Base-by-base conservation (phyloP, 2,113 vertebrate species). In the Pseudonaja textilis region DNA sequence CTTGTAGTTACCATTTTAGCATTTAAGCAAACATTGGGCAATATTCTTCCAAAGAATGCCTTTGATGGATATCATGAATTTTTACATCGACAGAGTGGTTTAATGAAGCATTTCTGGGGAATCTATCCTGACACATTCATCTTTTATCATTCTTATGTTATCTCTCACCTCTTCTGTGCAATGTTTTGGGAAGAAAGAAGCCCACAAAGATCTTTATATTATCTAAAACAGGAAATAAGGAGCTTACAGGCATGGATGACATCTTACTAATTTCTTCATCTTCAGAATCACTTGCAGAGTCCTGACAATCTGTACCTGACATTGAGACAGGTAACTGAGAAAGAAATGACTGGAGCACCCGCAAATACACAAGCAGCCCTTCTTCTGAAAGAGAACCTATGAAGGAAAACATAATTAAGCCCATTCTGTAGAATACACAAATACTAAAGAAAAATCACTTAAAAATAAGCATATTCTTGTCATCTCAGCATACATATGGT, bases 281-380 rank as follows among this genome's bases (percentile, higher is more conserved):
- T 96, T 99, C 99, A 0, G 99, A 99, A 96, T 99, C 99, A 11
- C 99, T 99, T 96, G 94, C 95, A 14, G 98, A 96, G 93, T 99
- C 98, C 2, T 98, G 97, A 89, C 98, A 96, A 90, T 97, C 96
- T 95, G 97, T 91, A 93, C 95, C 96, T 96, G 97, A 96, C 94
- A 98, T 95, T 0, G 98, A 98, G 64, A 98, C 98, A 0, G 99
- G 99, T 50, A 99, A 96, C 96, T 98, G 98, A 0, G 98, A 98
- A 59, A 99, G 98, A 74, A 99, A 98, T 8, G 98, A 97, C 29
- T 98, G 99, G 56, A 99, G 98, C 57, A 99, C 98, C 6, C 97
- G 97, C 55, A 99, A 96, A 95, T 99, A 99, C 47, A 98, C 96
- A 91, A 99, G 98, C 92, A 99, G 98, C 50, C 99, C 99, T 91